Percentiles rank a stretch among this genome's conserved stretches.
These are phyloP conservation scores for Zaprionus ghesquierei DNA, from an alignment of 1,140 invertebrate species.

Conservation along the genomic window DNA sequence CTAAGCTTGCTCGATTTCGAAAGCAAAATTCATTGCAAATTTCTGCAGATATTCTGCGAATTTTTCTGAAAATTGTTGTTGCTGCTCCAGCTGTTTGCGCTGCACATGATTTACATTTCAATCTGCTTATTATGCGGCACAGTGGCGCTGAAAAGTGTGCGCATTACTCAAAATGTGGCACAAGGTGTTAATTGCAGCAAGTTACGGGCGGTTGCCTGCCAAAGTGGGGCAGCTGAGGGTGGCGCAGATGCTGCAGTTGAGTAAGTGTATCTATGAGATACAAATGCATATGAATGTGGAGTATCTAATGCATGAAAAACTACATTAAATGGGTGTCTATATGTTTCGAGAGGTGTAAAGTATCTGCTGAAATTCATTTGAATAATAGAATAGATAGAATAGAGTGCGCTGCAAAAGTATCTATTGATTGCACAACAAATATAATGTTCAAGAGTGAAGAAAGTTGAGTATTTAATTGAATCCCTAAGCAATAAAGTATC, in stretches of 20 bases:
- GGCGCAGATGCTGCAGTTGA: background rate
- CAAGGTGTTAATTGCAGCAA: background rate
- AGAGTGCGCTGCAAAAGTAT: background rate
- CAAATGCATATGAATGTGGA: background rate
- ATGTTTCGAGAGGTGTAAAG: background rate
- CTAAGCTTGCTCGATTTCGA: slow-evolving; percentile 44
- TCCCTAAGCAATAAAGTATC: too few relatives aligned
- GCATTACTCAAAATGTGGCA: slow-evolving; percentile 2
- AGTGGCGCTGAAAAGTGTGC: background rate
- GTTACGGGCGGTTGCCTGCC: background rate
- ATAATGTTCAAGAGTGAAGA: too few relatives aligned
- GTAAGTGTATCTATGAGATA: background rate
- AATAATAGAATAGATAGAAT: background rate
- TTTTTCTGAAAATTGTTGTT: background rate
- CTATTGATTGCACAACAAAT: too few relatives aligned
- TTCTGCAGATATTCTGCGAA: slow-evolving; percentile 44
- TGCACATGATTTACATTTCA: background rate
- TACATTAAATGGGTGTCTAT: background rate
- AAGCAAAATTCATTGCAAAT: slow-evolving; percentile 62
- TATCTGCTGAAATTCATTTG: background rate
- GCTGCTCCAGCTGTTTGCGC: background rate
- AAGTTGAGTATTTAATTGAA: too few relatives aligned
- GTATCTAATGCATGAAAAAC: background rate
- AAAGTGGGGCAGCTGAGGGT: background rate
- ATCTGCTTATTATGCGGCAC: slow-evolving; percentile 1